phyloP scores from a whole-genome alignment of 2,888 invertebrate genomes.

The Meloe dianella region DNA sequence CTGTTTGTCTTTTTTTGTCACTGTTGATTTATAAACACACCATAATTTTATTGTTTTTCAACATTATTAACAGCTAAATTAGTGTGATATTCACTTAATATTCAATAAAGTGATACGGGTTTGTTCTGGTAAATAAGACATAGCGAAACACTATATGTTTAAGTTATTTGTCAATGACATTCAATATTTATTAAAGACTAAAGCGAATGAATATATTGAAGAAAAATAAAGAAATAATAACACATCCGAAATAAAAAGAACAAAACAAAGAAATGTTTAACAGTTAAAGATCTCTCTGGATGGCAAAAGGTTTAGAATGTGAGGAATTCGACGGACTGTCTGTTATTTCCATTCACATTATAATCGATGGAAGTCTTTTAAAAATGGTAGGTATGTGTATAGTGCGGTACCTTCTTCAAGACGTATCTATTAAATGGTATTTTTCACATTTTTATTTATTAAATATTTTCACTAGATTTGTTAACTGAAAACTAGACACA shows the following conservation, averaged over 20 bases:
- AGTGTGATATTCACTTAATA: no score
- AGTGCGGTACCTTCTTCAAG: conserved; percentile 47
- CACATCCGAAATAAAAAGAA: neutral
- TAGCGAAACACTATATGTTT: conserved; percentile 51
- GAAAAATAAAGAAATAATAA: neutral
- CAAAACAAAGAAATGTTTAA: conserved; percentile 22
- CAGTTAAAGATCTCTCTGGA: conserved; percentile 54
- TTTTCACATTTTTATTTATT: conserved; percentile 43
- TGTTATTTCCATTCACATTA: conserved; percentile 46
- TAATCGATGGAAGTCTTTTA: conserved; percentile 48
- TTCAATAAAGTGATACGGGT: no score
- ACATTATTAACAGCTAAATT: neutral
- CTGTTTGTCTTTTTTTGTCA: neutral
- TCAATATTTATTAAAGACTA: conserved; percentile 59
- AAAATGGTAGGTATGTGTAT: conserved; percentile 3
- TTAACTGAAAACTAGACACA: conserved; percentile 26
- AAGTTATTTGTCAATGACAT: conserved; percentile 60
- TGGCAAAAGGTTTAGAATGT: conserved; percentile 53
- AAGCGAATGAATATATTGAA: conserved; percentile 28
- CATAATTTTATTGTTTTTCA: neutral
- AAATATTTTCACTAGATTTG: conserved; percentile 42
- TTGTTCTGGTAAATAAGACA: conserved; percentile 49
- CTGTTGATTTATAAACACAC: neutral
- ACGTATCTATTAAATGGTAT: conserved; percentile 53
- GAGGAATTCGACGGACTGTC: conserved; percentile 52